Base-by-base conservation (phyloP, 1,140 invertebrate genomes). In the Acromyrmex heyeri region DNA sequence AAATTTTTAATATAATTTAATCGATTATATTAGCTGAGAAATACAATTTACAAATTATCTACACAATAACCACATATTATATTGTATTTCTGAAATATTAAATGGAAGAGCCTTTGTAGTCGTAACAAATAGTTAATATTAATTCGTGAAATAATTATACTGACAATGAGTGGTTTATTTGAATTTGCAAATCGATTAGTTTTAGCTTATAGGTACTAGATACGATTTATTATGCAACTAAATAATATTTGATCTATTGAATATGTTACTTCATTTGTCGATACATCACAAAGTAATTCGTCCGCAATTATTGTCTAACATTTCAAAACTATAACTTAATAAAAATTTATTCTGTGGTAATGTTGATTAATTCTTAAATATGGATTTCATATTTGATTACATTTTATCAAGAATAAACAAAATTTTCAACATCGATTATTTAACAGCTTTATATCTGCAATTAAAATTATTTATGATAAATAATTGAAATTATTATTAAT, bases 71-170 rank as follows among this genome's bases (percentile, higher is more conserved):
- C 34, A 34, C 34, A 38, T 38, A 59, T 59, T 8, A n/a, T 57
- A 75, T 59, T 8, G 12, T 57, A 75, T 75, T 57, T 75, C 18
- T 75, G n/a, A 21, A 18, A 16, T 48, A 48, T 30, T 16, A 48
- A 18, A 30, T 50, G 10, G 48, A 55, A 78, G 44, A 69, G 44
- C 62, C 14, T 67, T 38, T 69, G 44, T 57, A 27, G 44, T 38
- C 3, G 2, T 69, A 64, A 3, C 30, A 79, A 67, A 69, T 65
- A 34, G n/a, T n/a, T 67, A 81, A 69, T 69, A 81, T 81, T 79
- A 69, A 81, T 81, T 69, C 5, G n/a, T 24, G 48, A 69, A 55
- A 70, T 55, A 30, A 81, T 79, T 53, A 69, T 55, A 53, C 14
- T 53, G n/a, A 12, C 38, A 10, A 44, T 44, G 38, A 79, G 18